A percentile compares a stretch with the other conserved stretches of the same genome.
Conservation (phyloP, 2,797 vertebrate species). For the Smutsia gigantea region DNA sequence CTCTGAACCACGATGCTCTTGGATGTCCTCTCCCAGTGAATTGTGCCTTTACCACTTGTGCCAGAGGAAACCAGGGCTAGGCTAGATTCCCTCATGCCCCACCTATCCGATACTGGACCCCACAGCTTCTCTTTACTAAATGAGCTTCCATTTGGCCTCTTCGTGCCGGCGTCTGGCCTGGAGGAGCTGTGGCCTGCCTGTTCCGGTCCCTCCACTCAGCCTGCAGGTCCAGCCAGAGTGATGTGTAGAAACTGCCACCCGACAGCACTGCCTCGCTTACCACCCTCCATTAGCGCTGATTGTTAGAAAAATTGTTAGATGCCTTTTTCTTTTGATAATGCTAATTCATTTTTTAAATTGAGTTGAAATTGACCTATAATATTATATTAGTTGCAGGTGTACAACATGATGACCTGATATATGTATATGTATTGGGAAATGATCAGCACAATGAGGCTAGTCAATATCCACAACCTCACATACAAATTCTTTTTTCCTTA, state of each 20-base stretch:
- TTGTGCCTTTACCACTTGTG: not conserved
- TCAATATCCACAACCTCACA: not conserved
- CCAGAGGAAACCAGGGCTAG: not conserved
- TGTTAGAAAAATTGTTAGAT: not conserved
- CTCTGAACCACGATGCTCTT: not conserved
- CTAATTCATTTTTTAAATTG: not conserved
- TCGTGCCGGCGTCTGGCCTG: not conserved
- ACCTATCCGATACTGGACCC: not conserved
- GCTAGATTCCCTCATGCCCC: too few species aligned
- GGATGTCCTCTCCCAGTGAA: not conserved
- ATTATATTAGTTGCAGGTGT: not conserved
- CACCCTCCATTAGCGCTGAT: not conserved
- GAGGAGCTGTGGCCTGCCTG: not conserved
- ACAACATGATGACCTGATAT: not conserved
- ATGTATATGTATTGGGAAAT: not conserved
- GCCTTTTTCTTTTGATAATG: not conserved
- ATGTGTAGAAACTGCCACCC: not conserved
- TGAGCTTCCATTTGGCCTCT: not conserved
- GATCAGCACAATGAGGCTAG: not conserved
- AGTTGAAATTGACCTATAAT: not conserved
- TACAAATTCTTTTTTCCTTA: not conserved
- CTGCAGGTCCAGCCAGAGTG: not conserved
- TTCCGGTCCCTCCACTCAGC: not conserved
- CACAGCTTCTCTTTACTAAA: not conserved
- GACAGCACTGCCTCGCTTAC: too few species aligned